Evolutionary conservation across 2,113 vertebrate species (phyloP).

Genomic region (Speoplatyrhinus poulsoni): DNA sequence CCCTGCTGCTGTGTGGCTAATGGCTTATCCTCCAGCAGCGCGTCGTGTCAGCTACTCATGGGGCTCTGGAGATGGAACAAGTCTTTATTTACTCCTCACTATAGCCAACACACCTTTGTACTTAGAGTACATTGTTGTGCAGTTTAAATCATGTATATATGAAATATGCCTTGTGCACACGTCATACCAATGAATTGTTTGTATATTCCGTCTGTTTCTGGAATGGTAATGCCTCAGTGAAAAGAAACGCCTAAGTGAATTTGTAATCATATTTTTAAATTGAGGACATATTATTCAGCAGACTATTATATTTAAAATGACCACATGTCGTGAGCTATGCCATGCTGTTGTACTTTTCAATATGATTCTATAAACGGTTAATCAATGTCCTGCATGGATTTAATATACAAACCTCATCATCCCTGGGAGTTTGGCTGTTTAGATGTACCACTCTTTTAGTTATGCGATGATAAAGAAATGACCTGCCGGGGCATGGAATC

Average conservation of each 20-base stretch:
- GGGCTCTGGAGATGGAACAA: neutral
- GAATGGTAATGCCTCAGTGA: no score
- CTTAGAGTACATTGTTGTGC: no score
- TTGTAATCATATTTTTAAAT: no score
- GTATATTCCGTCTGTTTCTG: no score
- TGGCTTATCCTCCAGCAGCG: neutral
- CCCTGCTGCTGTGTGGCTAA: neutral
- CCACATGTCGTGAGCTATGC: neutral
- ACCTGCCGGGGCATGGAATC: neutral
- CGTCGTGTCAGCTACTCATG: neutral
- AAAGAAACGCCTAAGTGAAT: no score
- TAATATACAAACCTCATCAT: conserved; percentile 24
- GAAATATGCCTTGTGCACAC: no score
- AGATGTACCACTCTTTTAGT: conserved; percentile 8
- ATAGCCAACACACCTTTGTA: no score
- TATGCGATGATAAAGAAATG: conserved; percentile 6
- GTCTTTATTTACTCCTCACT: no score
- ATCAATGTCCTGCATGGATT: conserved; percentile 23
- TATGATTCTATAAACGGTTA: conserved; percentile 13
- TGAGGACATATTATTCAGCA: no score
- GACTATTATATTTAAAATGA: neutral
- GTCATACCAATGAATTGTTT: no score
- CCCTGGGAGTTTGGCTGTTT: neutral
- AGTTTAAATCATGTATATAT: no score
- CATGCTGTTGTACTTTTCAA: neutral